phyloP scores from a whole-genome alignment of 2,113 vertebrate species.

The Tiliqua scincoides region DNA sequence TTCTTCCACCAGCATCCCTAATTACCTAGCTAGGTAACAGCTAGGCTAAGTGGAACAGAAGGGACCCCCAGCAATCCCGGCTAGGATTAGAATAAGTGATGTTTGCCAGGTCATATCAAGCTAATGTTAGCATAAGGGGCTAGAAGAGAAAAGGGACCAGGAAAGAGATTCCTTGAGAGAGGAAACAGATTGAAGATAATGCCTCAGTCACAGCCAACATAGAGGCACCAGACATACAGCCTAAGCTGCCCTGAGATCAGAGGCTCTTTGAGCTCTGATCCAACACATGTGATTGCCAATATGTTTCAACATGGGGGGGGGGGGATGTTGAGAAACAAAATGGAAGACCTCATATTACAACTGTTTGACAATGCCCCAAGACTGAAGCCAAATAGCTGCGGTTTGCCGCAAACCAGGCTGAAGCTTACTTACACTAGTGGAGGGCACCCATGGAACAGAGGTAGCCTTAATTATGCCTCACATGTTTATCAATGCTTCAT shows the following conservation, averaged over 20 bases:
- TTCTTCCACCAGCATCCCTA: no score
- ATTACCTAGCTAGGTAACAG: background rate
- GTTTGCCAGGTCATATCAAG: background rate
- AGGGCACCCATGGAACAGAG: slow-evolving; percentile 40
- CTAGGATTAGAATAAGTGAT: background rate
- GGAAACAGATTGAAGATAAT: background rate
- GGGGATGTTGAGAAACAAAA: background rate
- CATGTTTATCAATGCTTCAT: slow-evolving; percentile 49
- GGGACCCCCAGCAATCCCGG: background rate
- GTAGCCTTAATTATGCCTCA: slow-evolving; percentile 40
- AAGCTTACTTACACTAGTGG: slow-evolving; percentile 51
- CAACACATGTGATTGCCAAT: background rate
- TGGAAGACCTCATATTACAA: slow-evolving; percentile 17
- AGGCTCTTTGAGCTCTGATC: background rate
- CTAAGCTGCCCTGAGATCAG: background rate
- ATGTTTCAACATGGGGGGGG: background rate
- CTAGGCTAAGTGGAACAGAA: background rate
- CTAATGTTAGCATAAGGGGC: background rate
- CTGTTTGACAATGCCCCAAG: slow-evolving; percentile 28
- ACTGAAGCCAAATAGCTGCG: slow-evolving; percentile 60
- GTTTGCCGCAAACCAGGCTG: slow-evolving; percentile 66
- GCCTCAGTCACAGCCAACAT: background rate
- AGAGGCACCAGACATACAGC: background rate
- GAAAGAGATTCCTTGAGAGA: background rate
- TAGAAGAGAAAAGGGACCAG: background rate